Evolutionary conservation across 2,797 vertebrate species (phyloP).

Genomic region (Bryconaethiops microstoma): DNA sequence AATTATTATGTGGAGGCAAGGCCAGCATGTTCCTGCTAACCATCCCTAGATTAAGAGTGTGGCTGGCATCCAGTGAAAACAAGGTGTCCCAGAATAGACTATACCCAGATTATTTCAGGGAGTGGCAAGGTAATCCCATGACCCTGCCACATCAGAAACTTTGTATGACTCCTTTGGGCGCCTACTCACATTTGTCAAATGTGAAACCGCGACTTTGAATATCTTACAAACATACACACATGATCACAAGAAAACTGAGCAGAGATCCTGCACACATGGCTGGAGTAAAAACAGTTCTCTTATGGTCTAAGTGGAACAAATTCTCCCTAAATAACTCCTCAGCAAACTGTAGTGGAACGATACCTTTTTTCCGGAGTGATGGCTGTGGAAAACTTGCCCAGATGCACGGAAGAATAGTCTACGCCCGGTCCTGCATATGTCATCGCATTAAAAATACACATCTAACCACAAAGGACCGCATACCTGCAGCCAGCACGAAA

Average conservation of each 20-base stretch:
- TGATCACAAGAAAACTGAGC: slow-evolving; percentile 3
- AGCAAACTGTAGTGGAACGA: slow-evolving; percentile 40
- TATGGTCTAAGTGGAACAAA: slow-evolving; percentile 38
- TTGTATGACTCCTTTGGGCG: neutral
- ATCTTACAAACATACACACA: neutral
- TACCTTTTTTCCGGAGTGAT: slow-evolving; percentile 34
- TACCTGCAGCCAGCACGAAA: slow-evolving; percentile 22
- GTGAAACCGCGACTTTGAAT: neutral
- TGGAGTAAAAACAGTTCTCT: slow-evolving; percentile 31
- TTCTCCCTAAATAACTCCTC: slow-evolving; percentile 39
- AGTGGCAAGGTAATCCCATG: slow-evolving; percentile 29
- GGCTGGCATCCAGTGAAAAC: neutral
- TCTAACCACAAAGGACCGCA: slow-evolving; percentile 27
- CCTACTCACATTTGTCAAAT: slow-evolving; percentile 9
- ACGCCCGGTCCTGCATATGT: slow-evolving; percentile 5
- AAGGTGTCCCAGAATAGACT: slow-evolving; percentile 21
- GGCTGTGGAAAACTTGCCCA: slow-evolving; percentile 36
- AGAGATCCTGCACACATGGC: slow-evolving; percentile 7
- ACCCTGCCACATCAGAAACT: neutral
- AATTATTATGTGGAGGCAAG: neutral
- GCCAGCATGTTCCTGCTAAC: neutral
- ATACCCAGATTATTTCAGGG: slow-evolving; percentile 9
- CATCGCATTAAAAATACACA: slow-evolving; percentile 20
- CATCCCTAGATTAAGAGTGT: neutral
- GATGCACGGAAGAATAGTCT: slow-evolving; percentile 28